These are phyloP conservation scores for Hipparchia sbordonii DNA, from an alignment of 2,888 invertebrate genomes.

Conservation along the genomic window DNA sequence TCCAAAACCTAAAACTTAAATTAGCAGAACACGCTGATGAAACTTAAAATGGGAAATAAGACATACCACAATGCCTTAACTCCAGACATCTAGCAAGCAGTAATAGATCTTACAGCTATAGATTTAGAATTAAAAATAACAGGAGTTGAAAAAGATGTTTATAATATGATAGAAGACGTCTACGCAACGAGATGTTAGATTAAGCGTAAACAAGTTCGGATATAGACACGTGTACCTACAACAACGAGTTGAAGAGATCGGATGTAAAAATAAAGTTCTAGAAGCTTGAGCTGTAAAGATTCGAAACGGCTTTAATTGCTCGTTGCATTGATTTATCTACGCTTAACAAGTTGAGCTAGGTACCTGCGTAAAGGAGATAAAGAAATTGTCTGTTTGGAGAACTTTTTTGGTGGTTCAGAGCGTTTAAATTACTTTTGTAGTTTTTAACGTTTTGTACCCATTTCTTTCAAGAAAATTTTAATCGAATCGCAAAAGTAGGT, in stretches of 20 bases:
- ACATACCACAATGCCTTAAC: constrained; percentile 20
- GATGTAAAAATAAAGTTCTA: constrained; percentile 38
- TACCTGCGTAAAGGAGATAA: not conserved
- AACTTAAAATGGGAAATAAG: not conserved
- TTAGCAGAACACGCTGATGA: not conserved
- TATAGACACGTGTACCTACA: constrained; percentile 48
- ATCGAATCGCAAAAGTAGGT: not conserved
- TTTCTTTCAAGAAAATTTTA: not conserved
- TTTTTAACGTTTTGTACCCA: not conserved
- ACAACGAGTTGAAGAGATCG: constrained; percentile 10
- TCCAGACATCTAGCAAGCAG: not conserved
- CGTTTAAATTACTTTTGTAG: not conserved
- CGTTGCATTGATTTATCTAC: constrained; percentile 33
- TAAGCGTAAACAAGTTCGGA: constrained; percentile 54
- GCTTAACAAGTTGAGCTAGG: constrained; percentile 18
- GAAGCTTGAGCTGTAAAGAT: constrained; percentile 11
- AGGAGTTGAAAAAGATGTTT: not conserved
- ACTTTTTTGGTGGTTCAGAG: not conserved
- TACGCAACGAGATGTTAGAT: constrained; percentile 53
- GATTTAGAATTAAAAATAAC: constrained; percentile 6
- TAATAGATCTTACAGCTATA: not conserved
- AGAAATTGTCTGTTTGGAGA: not conserved
- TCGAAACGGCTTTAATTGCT: constrained; percentile 28
- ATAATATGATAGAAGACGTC: constrained; percentile 21
- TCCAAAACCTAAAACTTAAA: not conserved